A percentile compares a stretch with the other conserved stretches of the same genome.
phyloP scores from a whole-genome alignment of 2,113 vertebrate genomes.

The Centrocercus urophasianus region DNA sequence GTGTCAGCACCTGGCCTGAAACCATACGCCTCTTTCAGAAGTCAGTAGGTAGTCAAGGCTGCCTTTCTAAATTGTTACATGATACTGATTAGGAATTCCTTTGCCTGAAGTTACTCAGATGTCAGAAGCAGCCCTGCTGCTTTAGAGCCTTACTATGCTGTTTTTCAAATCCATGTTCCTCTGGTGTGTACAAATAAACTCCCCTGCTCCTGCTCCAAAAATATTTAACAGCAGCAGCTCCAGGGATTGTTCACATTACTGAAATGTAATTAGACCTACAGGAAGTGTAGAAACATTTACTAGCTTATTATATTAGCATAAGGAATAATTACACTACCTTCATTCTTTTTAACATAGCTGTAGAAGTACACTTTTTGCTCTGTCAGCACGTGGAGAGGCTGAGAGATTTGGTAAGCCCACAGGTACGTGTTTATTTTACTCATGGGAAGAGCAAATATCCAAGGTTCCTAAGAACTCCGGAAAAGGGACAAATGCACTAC shows the following conservation, averaged over 20 bases:
- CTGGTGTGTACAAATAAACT: conserved; percentile 63
- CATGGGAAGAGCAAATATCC: not conserved
- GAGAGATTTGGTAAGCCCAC: not conserved
- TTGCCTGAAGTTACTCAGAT: not conserved
- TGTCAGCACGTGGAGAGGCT: not conserved
- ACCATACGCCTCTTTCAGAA: not conserved
- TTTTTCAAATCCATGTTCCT: conserved; percentile 4
- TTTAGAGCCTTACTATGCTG: not conserved
- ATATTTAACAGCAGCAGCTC: conserved; percentile 53
- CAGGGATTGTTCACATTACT: conserved; percentile 52
- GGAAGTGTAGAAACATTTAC: conserved; percentile 37
- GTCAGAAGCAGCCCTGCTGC: not conserved
- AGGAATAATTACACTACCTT: conserved; percentile 53
- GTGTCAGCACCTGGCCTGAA: not conserved
- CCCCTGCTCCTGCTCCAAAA: not conserved
- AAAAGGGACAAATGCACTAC: conserved; percentile 23
- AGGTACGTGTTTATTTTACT: conserved; percentile 19
- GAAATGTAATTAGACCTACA: conserved; percentile 66
- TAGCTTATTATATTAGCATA: conserved; percentile 37
- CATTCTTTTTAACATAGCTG: not conserved
- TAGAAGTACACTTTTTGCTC: not conserved
- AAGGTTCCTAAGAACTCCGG: conserved; percentile 10
- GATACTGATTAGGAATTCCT: not conserved
- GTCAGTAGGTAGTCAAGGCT: not conserved
- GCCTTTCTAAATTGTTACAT: not conserved